phyloP scores from a whole-genome alignment of 2,888 invertebrate species.

The Stegophylla sp. region DNA sequence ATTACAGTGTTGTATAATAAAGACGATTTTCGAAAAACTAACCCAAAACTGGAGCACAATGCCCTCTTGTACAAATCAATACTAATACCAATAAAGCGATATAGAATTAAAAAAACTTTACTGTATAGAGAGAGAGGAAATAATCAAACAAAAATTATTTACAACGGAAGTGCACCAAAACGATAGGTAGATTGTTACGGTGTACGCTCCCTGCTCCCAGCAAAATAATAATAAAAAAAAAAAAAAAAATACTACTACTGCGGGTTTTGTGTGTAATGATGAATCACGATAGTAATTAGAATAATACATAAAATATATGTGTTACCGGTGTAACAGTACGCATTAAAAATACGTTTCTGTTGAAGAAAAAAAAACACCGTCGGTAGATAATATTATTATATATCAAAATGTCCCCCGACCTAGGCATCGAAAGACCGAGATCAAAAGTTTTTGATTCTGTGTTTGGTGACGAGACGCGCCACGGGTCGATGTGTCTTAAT shows the following conservation, averaged over 20 bases:
- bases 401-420: too few relatives aligned
- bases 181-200: conserved; percentile 17
- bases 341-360: conserved; percentile 23
- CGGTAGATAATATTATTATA: too few relatives aligned
- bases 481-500: background rate
- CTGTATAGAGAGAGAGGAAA: background rate
- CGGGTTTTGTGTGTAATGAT: conserved; percentile 10
- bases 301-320: background rate
- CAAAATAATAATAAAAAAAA: background rate
- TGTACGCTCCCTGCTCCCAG: background rate
- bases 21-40: background rate
- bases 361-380: background rate
- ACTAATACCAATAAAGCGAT: background rate
- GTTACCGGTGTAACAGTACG: background rate
- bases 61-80: too few relatives aligned
- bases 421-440: background rate
- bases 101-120: conserved; percentile 11
- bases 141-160: conserved; percentile 31
- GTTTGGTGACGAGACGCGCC: background rate
- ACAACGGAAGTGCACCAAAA: conserved; percentile 32
- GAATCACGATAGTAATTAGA: conserved; percentile 33
- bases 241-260: background rate
- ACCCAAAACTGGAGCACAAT: background rate
- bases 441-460: background rate
- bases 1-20: background rate